Base-by-base conservation (phyloP, 2,113 vertebrate species). In the Kryptolebias marmoratus region DNA sequence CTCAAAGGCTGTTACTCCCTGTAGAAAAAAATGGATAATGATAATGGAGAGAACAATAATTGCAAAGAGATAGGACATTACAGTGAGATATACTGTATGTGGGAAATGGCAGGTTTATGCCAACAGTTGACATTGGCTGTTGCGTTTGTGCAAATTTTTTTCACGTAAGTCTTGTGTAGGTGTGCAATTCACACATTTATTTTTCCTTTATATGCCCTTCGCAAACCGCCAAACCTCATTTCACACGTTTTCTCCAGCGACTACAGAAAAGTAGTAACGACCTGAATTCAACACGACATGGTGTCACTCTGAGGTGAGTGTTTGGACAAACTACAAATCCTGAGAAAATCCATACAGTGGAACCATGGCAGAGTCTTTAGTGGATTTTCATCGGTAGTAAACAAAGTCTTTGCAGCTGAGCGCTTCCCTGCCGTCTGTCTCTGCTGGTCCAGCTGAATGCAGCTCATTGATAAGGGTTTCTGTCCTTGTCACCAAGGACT, bases 401-500 rank as follows among this genome's bases (percentile, higher is more conserved):
- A 81, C 80, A 78, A 77, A 83, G 75, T 81, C 68, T 69, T 64
- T 55, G 62, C 66, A 71, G 64, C 84, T 73, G 58, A 44, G 48
- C 18, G 4, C 71, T 16, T 44, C 58, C 44, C 22, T 54, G 64
- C 57, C 30, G 8, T 27, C 62, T 48, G 73, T 54, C 72, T 81
- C 42, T 50, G 56, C 74, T 32, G 70, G 73, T 77, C 79, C 81
- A 56, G 74, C 85, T 75, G 87, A 91, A 61, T 84, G 81, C 66
- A 64, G 64, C 72, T 74, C 84, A 72, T 71, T 87, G 89, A 92
- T 91, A 90, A 90, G 79, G 80, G 73, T 63, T 78, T 90, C 80
- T 87, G 88, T 92, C 88, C 86, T 91, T 91, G 89, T 91, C 88
- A 89, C 65, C 61, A 54, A 88, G 86, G 81, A 91, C 87, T 82